A percentile compares a stretch with the other conserved stretches of the same genome.
Conservation (phyloP, 2,113 vertebrate genomes). For the Corydoras sp. region DNA sequence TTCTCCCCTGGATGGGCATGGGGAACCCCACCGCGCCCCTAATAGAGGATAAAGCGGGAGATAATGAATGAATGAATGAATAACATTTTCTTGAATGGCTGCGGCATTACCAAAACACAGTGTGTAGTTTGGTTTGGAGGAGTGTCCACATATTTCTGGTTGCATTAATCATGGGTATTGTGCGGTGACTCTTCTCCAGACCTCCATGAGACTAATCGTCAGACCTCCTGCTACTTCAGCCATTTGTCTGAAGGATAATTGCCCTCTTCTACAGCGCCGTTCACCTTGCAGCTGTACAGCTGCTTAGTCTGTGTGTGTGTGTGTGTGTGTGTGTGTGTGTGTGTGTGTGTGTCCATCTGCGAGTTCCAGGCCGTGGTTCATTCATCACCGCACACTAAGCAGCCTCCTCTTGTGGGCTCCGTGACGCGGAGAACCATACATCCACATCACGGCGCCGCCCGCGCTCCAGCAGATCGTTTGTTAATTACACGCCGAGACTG, state of each 20-base stretch:
- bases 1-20: too few species aligned
- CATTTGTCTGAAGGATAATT: constrained; percentile 65
- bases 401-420: constrained; percentile 37
- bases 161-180: too few species aligned
- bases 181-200: constrained; percentile 45
- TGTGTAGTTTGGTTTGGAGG: too few species aligned
- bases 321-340: constrained; percentile 25
- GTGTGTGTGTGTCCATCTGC: constrained; percentile 53
- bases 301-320: constrained; percentile 19
- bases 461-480: constrained; percentile 45
- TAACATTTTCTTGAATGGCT: too few species aligned
- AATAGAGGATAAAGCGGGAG: too few species aligned
- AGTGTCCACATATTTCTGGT: too few species aligned
- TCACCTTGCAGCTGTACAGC: constrained; percentile 65
- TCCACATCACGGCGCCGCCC: constrained; percentile 20
- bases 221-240: constrained; percentile 46
- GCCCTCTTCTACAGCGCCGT: constrained; percentile 53
- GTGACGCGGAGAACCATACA: too few species aligned
- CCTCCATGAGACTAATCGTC: constrained; percentile 54
- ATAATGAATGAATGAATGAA: too few species aligned
- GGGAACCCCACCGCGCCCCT: too few species aligned
- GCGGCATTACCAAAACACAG: too few species aligned
- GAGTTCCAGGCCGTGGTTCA: constrained; percentile 49
- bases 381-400: constrained; percentile 60
- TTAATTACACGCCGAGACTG: too few species aligned